Evolutionary conservation across 2,888 invertebrate genomes (phyloP).

Genomic region (Dynastes grantii): DNA sequence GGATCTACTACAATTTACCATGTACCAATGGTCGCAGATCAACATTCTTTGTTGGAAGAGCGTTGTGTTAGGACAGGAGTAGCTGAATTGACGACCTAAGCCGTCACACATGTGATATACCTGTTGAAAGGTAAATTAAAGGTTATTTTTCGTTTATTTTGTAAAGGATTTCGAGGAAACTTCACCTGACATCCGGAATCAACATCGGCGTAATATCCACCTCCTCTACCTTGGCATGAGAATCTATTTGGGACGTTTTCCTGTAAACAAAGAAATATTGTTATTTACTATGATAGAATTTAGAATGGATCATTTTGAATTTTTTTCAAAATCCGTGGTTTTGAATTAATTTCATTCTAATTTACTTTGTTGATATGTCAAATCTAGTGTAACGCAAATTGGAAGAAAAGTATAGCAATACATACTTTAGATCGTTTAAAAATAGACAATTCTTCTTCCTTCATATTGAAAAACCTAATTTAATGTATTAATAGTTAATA

Average conservation of each 20-base stretch:
- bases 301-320: no score
- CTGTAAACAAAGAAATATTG: slow-evolving; percentile 61
- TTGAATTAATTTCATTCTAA: no score
- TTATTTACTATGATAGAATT: not conserved
- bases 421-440: no score
- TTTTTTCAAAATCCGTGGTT: no score
- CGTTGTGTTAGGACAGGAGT: slow-evolving; percentile 85
- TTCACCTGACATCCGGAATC: slow-evolving; percentile 82
- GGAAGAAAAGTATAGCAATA: no score
- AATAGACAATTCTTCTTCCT: no score
- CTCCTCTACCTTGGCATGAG: slow-evolving; percentile 77
- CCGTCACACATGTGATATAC: slow-evolving; percentile 89
- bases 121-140: slow-evolving; percentile 68
- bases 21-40: slow-evolving; percentile 88
- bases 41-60: slow-evolving; percentile 87
- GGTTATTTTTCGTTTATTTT: not conserved
- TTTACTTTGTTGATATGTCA: no score
- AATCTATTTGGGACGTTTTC: slow-evolving; percentile 73
- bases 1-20: slow-evolving; percentile 85
- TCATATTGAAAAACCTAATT: no score
- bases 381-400: no score
- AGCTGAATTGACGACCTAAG: slow-evolving; percentile 83
- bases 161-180: not conserved
- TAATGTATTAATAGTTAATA: no score
- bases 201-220: slow-evolving; percentile 85